Conservation (phyloP, 2,113 vertebrate species). For the Glaucomys volans region DNA sequence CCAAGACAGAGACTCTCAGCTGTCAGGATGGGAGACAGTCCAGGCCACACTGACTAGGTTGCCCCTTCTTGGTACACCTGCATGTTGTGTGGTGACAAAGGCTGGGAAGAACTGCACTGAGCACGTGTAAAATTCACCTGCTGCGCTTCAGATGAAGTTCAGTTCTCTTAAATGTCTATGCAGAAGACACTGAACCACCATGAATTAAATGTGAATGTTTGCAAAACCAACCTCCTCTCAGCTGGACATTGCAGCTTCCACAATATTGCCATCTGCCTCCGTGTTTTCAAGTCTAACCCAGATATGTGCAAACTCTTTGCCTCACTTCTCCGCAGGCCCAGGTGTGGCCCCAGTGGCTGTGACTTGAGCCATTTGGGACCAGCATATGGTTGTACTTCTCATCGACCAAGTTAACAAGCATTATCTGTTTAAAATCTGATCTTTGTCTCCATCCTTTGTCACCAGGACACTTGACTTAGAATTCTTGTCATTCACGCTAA, state of each 20-base stretch:
- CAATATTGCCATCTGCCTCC: not conserved
- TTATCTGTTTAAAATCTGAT: constrained; percentile 54
- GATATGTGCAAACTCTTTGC: not conserved
- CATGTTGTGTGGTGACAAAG: not conserved
- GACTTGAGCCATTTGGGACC: not conserved
- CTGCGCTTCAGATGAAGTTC: not conserved
- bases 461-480: constrained; percentile 79
- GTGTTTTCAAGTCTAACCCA: not conserved
- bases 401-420: not conserved
- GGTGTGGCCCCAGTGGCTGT: not conserved
- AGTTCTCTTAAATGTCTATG: not conserved
- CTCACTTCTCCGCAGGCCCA: not conserved
- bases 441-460: constrained; percentile 66
- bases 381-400: constrained; percentile 33
- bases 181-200: accelerated
- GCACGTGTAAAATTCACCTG: not conserved
- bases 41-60: not conserved
- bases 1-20: not conserved
- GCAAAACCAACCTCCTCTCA: not conserved
- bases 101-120: no score
- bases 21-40: not conserved
- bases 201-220: not conserved
- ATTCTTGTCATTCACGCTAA: constrained; percentile 82
- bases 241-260: not conserved
- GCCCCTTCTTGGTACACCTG: not conserved